Conservation (phyloP, 2,113 vertebrate species). For the Planiliza haematocheilus region DNA sequence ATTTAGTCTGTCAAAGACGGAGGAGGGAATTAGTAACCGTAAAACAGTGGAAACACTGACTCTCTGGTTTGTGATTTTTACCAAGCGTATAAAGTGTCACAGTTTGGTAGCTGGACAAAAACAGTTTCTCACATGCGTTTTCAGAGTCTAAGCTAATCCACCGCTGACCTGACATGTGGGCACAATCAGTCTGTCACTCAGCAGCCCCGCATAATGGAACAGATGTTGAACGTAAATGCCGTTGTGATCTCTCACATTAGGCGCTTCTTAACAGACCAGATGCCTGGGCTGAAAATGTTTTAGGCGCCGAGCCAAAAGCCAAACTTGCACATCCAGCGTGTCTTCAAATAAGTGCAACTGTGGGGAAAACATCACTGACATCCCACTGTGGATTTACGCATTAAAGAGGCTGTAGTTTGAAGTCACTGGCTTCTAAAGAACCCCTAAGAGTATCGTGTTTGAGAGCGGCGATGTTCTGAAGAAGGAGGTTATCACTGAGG, state of each 20-base stretch:
- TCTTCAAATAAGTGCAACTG: slow-evolving; percentile 11
- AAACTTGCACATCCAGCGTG: slow-evolving; percentile 12
- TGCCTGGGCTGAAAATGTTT: slow-evolving; percentile 13
- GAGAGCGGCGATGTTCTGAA: background rate
- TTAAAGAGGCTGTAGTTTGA: background rate
- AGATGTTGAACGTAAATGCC: slow-evolving; percentile 43
- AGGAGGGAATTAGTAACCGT: slow-evolving; percentile 17
- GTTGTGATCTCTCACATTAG: slow-evolving; percentile 45
- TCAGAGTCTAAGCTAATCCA: slow-evolving; percentile 24
- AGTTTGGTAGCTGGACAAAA: slow-evolving; percentile 27
- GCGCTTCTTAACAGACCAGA: slow-evolving; percentile 46
- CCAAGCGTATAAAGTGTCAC: background rate
- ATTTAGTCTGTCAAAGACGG: slow-evolving; percentile 22
- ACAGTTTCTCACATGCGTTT: slow-evolving; percentile 34
- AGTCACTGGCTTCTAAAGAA: slow-evolving; percentile 17
- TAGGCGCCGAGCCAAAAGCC: slow-evolving; percentile 6
- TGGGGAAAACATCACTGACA: slow-evolving; percentile 28
- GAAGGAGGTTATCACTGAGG: background rate
- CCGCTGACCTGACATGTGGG: slow-evolving; percentile 12
- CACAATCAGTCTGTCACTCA: slow-evolving; percentile 47
- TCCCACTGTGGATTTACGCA: slow-evolving; percentile 1
- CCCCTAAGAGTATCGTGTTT: background rate
- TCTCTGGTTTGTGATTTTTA: slow-evolving; percentile 4
- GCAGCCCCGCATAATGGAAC: slow-evolving; percentile 39
- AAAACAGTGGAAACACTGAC: slow-evolving; percentile 45